Evolutionary conservation across 2,797 vertebrate genomes (phyloP).

Genomic region (Psittacula derbiana): DNA sequence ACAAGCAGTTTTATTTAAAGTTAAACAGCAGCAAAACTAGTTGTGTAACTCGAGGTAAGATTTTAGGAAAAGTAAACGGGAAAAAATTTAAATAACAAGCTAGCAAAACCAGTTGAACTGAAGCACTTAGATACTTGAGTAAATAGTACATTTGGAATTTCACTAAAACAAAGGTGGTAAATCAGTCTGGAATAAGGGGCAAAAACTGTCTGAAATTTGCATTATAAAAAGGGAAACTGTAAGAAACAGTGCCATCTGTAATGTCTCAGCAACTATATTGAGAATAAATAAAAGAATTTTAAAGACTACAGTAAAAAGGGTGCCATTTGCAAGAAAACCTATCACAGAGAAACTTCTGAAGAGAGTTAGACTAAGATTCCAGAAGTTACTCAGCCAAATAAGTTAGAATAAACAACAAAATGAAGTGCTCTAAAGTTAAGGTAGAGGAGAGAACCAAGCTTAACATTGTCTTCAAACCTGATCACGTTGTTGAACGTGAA

Average conservation of each 20-base stretch:
- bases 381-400: neutral
- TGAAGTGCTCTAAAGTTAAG: neutral
- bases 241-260: neutral
- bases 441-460: accelerated
- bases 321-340: neutral
- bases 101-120: neutral
- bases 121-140: neutral
- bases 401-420: neutral
- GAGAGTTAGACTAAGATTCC: neutral
- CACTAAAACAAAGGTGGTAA: neutral
- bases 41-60: neutral
- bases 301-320: neutral
- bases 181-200: neutral
- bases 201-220: neutral
- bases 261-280: neutral
- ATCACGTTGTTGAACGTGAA: neutral
- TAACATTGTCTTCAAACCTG: neutral
- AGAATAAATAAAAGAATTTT: neutral
- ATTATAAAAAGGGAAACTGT: neutral
- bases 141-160: neutral
- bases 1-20: neutral
- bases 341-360: neutral
- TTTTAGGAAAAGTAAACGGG: neutral
- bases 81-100: neutral
- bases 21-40: neutral